These are phyloP conservation scores for Celastrina argiolus DNA, from an alignment of 2,888 invertebrate species.

Conservation along the genomic window DNA sequence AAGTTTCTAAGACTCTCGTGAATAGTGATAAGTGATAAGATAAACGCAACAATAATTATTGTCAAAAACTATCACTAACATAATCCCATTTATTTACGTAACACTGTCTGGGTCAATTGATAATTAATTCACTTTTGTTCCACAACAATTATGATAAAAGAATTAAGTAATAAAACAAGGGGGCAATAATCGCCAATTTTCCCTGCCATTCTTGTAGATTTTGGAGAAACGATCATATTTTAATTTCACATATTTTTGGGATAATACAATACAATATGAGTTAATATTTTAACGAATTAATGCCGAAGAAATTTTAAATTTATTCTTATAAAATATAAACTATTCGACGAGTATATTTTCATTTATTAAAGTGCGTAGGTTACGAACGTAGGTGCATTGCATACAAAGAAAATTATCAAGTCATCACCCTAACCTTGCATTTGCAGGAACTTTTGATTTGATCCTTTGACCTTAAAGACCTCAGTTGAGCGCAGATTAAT, in stretches of 20 bases:
- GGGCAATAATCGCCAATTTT: background rate
- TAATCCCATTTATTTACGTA: constrained; percentile 10
- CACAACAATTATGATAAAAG: background rate
- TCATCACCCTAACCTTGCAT: background rate
- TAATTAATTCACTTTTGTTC: background rate
- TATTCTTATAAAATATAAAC: no score
- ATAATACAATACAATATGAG: no score
- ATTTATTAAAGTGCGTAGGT: no score
- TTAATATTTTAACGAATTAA: no score
- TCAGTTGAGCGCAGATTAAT: background rate
- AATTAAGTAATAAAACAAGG: background rate
- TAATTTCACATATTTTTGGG: no score
- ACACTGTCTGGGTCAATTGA: background rate
- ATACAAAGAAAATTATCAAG: background rate
- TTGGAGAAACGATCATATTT: no score
- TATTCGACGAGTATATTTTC: no score
- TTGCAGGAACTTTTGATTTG: constrained; percentile 4
- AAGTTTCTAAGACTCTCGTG: background rate
- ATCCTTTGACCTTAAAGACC: constrained; percentile 15
- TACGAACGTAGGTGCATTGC: background rate
- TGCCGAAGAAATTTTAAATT: no score
- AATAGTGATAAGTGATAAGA: constrained; percentile 7
- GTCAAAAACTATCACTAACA: background rate
- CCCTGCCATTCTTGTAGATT: background rate
- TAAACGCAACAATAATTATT: background rate